Evolutionary conservation across 2,113 vertebrate genomes (phyloP).

Genomic region (Holacanthus passer): DNA sequence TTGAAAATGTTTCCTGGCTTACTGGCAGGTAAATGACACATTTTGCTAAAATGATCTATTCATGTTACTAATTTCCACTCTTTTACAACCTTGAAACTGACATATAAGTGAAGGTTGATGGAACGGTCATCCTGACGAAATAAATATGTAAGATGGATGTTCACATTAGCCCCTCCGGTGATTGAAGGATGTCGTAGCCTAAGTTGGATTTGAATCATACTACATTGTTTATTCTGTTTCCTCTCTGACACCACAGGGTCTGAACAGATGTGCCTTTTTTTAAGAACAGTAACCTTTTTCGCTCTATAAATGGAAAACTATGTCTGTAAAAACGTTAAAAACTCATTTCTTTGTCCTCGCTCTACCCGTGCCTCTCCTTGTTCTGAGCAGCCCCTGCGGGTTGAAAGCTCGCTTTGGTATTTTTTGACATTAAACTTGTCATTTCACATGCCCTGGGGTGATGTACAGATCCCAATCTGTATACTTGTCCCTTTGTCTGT

Average conservation of each 20-base stretch:
- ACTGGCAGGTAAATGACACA: neutral
- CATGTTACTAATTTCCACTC: neutral
- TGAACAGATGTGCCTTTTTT: neutral
- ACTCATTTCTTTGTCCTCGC: neutral
- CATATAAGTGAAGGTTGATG: neutral
- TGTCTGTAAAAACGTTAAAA: constrained; percentile 9
- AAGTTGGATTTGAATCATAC: neutral
- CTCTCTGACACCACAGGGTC: neutral
- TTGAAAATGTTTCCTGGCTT: neutral
- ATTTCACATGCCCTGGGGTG: constrained; percentile 43
- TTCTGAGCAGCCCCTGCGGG: constrained; percentile 20
- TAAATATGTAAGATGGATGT: neutral
- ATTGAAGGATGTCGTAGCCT: neutral
- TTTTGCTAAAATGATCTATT: neutral
- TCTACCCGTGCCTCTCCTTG: neutral
- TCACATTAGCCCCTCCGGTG: neutral
- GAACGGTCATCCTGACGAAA: neutral
- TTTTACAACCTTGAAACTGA: neutral
- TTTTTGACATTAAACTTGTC: constrained; percentile 63
- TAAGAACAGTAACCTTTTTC: neutral
- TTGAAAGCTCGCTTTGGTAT: constrained; percentile 37
- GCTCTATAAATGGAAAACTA: neutral
- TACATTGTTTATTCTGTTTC: neutral
- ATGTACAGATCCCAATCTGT: constrained; percentile 42
- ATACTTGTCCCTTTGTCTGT: constrained; percentile 30